Evolutionary conservation across 2,888 invertebrate species (phyloP).

Genomic region (Idaea dimidiata): DNA sequence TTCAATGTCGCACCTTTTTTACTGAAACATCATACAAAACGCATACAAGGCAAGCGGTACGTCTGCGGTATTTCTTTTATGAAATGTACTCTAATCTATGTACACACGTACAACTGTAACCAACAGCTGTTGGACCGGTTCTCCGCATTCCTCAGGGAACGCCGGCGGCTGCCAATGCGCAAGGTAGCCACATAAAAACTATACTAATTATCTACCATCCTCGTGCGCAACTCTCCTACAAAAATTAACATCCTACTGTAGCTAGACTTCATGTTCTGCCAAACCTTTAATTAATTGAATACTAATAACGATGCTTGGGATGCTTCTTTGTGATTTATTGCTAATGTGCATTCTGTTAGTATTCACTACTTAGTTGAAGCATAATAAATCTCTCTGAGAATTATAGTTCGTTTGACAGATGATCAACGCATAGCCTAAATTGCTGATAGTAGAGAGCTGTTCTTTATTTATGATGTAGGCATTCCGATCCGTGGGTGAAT

Average conservation of each 20-base stretch:
- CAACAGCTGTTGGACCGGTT: constrained; percentile 67
- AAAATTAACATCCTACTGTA: constrained; percentile 24
- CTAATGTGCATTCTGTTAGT: constrained; percentile 4
- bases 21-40: no score
- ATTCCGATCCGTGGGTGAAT: no score
- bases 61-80: background rate
- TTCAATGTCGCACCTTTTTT: no score
- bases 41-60: background rate
- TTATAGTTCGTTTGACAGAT: background rate
- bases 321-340: constrained; percentile 4
- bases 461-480: no score
- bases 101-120: constrained; percentile 56
- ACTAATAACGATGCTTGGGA: background rate
- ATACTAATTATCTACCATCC: constrained; percentile 42
- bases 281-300: constrained; percentile 12
- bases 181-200: constrained; percentile 39
- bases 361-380: background rate
- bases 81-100: constrained; percentile 42
- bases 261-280: constrained; percentile 16
- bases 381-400: background rate
- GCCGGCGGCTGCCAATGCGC: constrained; percentile 52
- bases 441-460: no score
- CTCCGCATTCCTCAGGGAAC: constrained; percentile 70
- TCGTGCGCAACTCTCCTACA: constrained; percentile 30
- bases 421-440: no score